Evolutionary conservation across 2,888 invertebrate species (phyloP), one percentile per base, ranked within the genome.

Genomic region (Empis stercorea): DNA sequence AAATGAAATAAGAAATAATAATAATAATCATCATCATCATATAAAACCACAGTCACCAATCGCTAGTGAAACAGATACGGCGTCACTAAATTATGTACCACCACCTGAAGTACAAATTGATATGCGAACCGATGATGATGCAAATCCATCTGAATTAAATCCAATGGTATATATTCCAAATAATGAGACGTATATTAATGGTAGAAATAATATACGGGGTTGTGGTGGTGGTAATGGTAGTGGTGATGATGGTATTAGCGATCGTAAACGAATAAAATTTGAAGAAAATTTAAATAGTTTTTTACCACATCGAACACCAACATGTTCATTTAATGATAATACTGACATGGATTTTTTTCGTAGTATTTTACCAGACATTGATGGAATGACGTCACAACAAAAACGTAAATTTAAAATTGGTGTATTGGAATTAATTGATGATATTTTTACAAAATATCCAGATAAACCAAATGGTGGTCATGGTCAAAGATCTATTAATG

Each of bases 331-430:
- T 9, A 27, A 7, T 5, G 65, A 65, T 47, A 55, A 62, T 49
- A 54, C 64, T 16, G 65, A 66, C 50, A 63, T 65, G 61, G 70
- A 71, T 48, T 75, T 75, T 59, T 74, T 75, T 43, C 70, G 67
- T 54, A 74, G 75, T 59, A 67, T 75, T 44, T 53, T 75, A 36
- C 74, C 75, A 10, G 75, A 75, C 55, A 71, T 75, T 43, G 68
- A 65, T 30, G 59, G 64, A 16, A 65, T 75, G 53, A 70, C 69
- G n/a, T 63, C 67, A 4, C 66, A 69, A 46, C 75, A 75, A 51
- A 75, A 74, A 47, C 64, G 75, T 11, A 72, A 70, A 56, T 65
- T 75, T 2, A 74, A 74, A 64, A 73, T 74, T 53, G 72, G 72
- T 9, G 65, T 75, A 46, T 59, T 75, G 17, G 64, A 71, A 54